These are phyloP conservation scores for Leucoraja ocellata DNA, from an alignment of 2,797 vertebrate species.

Conservation along the genomic window DNA sequence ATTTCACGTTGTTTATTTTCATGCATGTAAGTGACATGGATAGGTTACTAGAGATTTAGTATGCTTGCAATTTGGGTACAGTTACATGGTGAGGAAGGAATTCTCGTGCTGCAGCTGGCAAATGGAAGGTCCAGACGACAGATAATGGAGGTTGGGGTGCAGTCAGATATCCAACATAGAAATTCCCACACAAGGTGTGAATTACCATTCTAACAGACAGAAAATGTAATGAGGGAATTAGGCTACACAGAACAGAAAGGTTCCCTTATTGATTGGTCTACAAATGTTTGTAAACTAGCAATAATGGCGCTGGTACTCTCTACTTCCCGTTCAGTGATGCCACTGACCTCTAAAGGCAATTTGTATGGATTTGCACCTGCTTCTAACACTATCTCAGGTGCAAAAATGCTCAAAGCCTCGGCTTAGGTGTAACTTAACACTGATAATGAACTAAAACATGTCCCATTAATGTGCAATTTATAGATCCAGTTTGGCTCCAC, in stretches of 20 bases:
- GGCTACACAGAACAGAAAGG: constrained; percentile 44
- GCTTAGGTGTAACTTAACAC: constrained; percentile 54
- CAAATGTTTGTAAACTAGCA: constrained; percentile 65
- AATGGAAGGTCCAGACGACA: background rate
- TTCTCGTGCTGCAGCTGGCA: background rate
- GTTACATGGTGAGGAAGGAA: constrained; percentile 21
- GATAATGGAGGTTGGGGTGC: background rate
- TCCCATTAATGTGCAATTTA: constrained; percentile 60
- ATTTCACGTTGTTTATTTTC: background rate
- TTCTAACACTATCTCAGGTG: constrained; percentile 39
- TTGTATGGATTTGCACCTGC: constrained; percentile 53
- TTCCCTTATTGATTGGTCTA: constrained; percentile 51
- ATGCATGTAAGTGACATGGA: background rate
- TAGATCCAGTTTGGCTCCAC: constrained; percentile 60
- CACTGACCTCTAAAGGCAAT: constrained; percentile 59
- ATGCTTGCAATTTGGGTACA: background rate
- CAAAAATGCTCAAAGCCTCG: constrained; percentile 44
- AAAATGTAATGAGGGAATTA: constrained; percentile 50
- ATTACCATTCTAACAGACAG: constrained; percentile 54
- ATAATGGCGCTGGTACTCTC: constrained; percentile 54
- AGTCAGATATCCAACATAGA: constrained; percentile 18
- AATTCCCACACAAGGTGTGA: constrained; percentile 54
- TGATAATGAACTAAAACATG: constrained; percentile 25
- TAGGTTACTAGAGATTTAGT: background rate
- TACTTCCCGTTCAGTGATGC: constrained; percentile 46